phyloP scores from a whole-genome alignment of 2,888 invertebrate genomes.

The Tillus elongatus region DNA sequence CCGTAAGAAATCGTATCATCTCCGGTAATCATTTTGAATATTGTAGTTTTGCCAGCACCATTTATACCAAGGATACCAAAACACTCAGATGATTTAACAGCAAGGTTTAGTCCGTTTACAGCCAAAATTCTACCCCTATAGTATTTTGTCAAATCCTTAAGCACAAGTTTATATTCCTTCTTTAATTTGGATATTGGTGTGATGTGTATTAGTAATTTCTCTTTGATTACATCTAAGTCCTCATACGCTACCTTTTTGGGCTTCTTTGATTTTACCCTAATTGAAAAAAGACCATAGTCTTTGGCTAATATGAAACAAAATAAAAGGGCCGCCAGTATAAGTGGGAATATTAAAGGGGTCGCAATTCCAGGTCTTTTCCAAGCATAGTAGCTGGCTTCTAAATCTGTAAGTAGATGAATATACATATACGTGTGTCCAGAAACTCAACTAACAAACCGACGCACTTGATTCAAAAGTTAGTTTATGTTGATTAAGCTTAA shows the following conservation, averaged over 20 bases:
- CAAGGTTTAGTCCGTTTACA: slow-evolving; percentile 55
- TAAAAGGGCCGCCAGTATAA: too few relatives aligned
- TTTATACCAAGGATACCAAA: slow-evolving; percentile 75
- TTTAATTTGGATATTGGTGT: slow-evolving; percentile 33
- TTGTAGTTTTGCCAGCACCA: slow-evolving; percentile 79
- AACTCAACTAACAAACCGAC: too few relatives aligned
- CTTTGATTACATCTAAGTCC: slow-evolving; percentile 46
- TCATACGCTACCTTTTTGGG: slow-evolving; percentile 28
- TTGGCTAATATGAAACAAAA: too few relatives aligned
- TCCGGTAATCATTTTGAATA: slow-evolving; percentile 80
- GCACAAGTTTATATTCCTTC: slow-evolving; percentile 44
- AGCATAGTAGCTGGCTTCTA: too few relatives aligned
- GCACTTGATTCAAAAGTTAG: too few relatives aligned
- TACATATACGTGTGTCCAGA: too few relatives aligned
- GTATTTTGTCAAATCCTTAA: slow-evolving; percentile 59
- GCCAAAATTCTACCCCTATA: slow-evolving; percentile 59
- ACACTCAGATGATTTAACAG: slow-evolving; percentile 61
- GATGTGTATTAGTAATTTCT: slow-evolving; percentile 40
- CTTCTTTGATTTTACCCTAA: too few relatives aligned
- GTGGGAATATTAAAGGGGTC: too few relatives aligned
- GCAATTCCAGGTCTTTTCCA: too few relatives aligned
- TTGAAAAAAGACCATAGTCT: too few relatives aligned
- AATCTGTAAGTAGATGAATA: too few relatives aligned
- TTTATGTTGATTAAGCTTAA: too few relatives aligned
- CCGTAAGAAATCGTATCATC: slow-evolving; percentile 61